phyloP scores from a whole-genome alignment of 2,113 vertebrate genomes.

The Lampris megalopsis region DNA sequence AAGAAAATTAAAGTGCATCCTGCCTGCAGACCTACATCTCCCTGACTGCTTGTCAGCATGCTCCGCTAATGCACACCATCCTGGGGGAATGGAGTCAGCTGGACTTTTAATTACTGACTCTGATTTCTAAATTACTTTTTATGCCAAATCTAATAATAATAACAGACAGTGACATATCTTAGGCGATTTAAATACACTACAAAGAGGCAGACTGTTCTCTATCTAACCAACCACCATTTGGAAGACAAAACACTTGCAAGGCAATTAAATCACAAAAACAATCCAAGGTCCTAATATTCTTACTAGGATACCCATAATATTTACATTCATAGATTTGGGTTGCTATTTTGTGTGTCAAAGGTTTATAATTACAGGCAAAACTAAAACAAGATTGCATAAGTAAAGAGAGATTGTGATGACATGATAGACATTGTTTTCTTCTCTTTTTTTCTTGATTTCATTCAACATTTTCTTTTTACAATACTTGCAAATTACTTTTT shows the following conservation, averaged over 20 bases:
- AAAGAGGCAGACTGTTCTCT: constrained; percentile 64
- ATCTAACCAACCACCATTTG: constrained; percentile 34
- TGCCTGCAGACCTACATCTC: constrained; percentile 13
- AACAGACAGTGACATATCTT: constrained; percentile 72
- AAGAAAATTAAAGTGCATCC: constrained; percentile 4
- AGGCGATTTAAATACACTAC: constrained; percentile 63
- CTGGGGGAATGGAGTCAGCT: constrained; percentile 60
- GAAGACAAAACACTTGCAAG: constrained; percentile 63
- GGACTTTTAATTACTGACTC: constrained; percentile 77
- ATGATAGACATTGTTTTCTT: no score
- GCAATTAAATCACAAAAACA: constrained; percentile 62
- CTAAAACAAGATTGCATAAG: neutral
- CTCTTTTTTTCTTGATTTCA: no score
- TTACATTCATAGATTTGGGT: neutral
- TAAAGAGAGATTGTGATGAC: no score
- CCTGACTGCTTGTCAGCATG: constrained; percentile 8
- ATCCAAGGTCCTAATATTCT: constrained; percentile 36
- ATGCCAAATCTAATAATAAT: constrained; percentile 78
- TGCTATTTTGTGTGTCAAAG: neutral
- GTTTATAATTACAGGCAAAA: neutral
- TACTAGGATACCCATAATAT: neutral
- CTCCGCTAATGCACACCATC: constrained; percentile 41
- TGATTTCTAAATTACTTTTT: constrained; percentile 74
- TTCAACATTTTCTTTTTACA: no score
- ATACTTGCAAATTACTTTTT: no score